These are phyloP conservation scores for Chiropotes sagulatus DNA, from an alignment of 2,797 vertebrate species.

Conservation along the genomic window DNA sequence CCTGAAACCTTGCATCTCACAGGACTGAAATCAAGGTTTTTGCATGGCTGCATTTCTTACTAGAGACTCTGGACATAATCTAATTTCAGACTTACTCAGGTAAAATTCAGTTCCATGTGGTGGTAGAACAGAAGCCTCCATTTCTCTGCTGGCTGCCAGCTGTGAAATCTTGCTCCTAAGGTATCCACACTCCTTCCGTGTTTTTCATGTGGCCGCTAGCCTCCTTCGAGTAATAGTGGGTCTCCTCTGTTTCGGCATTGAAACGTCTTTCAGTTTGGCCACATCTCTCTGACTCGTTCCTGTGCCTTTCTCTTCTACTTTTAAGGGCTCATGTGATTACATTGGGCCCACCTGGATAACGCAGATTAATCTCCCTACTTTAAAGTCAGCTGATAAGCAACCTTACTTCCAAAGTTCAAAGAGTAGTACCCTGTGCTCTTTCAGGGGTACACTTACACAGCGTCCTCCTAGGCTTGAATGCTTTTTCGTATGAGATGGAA, in stretches of 20 bases:
- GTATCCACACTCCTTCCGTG: rapidly evolving
- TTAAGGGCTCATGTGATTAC: background rate
- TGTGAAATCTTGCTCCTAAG: background rate
- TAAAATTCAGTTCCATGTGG: background rate
- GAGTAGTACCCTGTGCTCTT: background rate
- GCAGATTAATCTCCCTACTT: background rate
- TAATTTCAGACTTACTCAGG: background rate
- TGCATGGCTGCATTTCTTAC: background rate
- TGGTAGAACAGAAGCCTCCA: background rate
- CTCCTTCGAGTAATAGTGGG: background rate
- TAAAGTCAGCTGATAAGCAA: background rate
- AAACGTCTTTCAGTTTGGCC: background rate
- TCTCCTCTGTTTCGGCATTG: background rate
- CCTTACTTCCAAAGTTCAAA: background rate
- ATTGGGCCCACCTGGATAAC: background rate
- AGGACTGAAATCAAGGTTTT: background rate
- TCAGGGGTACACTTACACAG: background rate
- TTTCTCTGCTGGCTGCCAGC: background rate
- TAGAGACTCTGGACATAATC: background rate
- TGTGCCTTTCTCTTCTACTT: background rate
- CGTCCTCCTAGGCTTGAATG: background rate
- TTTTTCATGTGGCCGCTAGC: background rate
- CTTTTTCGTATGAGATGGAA: background rate
- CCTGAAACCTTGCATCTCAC: background rate
- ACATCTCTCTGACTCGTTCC: background rate